Evolutionary conservation across 2,113 vertebrate species (phyloP), one percentile per base, ranked within the genome.

Genomic region (Orientallactaga bullata): DNA sequence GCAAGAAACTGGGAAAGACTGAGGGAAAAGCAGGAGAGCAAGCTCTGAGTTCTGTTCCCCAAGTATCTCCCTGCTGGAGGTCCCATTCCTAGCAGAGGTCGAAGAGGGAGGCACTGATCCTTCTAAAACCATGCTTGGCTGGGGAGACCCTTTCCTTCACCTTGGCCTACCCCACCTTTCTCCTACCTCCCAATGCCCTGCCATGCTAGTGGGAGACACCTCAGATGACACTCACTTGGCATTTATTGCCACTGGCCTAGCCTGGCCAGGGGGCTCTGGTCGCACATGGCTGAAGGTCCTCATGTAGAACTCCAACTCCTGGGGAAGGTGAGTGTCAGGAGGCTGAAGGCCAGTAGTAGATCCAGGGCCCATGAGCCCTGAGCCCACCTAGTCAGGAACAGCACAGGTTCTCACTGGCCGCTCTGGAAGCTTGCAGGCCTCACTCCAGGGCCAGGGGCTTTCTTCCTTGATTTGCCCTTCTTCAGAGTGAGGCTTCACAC

Each of bases 221-320:
- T 16, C 90, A 88, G 58, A 42, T 80, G 66, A 30, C 97, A 99
- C 99, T 98, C 98, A 97, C 96, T 97, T 95, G 81, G 97, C 79
- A 96, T 95, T 94, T 65, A 97, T 89, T 35, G 93, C 85, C n/a
- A 97, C 93, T 55, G 97, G 91, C 37, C 98, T 96, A 11, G 98
- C 98, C 90, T 99, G 98, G 92, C 97, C 92, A 23, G 98, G 97
- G 96, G 99, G 95, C 93, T 98, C 98, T 89, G 98, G 98, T 92
- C 98, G 98, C 94, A 98, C 98, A 91, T 98, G 99, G 60, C 98
- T 98, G 92, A 98, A 98, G 42, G 98, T 98, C 83, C 97, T 98
- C 13, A 98, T 95, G 89, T 98, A 85, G 97, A 99, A 96, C 85
- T 96, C 95, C 95, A 93, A 94, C 23, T 99, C 99, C 99, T 99